A percentile compares a stretch with the other conserved stretches of the same genome.
Evolutionary conservation across 2,113 vertebrate species (phyloP).

Genomic region (Elephantulus edwardii): DNA sequence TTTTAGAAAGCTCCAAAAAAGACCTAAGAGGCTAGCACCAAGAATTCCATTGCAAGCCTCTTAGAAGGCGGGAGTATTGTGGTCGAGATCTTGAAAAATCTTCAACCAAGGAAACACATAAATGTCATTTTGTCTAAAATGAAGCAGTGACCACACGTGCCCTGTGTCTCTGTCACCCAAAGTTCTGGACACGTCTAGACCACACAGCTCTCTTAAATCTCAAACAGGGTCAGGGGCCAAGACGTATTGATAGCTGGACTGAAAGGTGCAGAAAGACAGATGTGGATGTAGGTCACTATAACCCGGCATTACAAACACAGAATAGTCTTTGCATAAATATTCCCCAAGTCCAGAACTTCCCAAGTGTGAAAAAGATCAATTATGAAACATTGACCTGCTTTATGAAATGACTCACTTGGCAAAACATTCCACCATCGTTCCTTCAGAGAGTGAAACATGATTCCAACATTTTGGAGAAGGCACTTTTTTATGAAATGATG

Average conservation of each 20-base stretch:
- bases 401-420: slow-evolving; percentile 3
- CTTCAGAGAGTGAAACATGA: neutral
- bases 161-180: neutral
- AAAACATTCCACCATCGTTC: neutral
- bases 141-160: neutral
- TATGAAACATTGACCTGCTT: neutral
- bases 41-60: neutral
- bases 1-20: slow-evolving; percentile 55
- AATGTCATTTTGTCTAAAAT: slow-evolving; percentile 22
- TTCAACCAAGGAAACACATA: slow-evolving; percentile 21
- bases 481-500: neutral
- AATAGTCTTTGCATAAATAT: neutral
- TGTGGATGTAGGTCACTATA: rapidly evolving
- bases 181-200: neutral
- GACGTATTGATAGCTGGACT: neutral
- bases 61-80: slow-evolving; percentile 7
- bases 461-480: neutral
- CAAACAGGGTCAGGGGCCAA: neutral
- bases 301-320: rapidly evolving
- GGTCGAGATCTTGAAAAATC: neutral
- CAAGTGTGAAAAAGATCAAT: neutral
- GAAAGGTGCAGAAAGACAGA: neutral
- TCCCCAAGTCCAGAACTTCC: neutral
- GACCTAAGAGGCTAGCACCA: neutral
- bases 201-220: neutral